Conservation (phyloP, 1,140 invertebrate genomes). For the Dreissena polymorpha region DNA sequence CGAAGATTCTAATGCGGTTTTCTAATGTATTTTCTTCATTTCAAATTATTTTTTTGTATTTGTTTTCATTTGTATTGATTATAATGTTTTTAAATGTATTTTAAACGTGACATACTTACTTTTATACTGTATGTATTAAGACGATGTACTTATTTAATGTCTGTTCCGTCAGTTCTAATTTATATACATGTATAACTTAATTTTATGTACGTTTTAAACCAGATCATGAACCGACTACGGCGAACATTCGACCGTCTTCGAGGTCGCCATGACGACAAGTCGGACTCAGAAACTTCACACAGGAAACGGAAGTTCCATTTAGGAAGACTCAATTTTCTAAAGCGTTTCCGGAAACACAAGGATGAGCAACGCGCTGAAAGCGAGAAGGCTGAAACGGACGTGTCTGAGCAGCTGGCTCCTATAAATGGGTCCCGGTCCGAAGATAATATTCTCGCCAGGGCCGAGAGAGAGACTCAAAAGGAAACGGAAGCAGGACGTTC, state of each 20-base stretch:
- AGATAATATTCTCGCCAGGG: not conserved
- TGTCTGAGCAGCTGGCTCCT: not conserved
- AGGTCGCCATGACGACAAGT: not conserved
- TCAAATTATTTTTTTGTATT: too few species aligned
- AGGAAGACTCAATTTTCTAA: not conserved
- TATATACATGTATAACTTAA: too few species aligned
- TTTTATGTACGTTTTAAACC: not conserved
- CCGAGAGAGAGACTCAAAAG: not conserved
- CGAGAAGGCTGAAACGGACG: not conserved
- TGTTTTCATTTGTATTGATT: too few species aligned
- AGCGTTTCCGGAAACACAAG: not conserved
- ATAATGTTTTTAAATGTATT: too few species aligned
- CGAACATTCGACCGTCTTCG: not conserved
- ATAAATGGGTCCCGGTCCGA: not conserved
- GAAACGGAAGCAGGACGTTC: not conserved
- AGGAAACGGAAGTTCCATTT: not conserved
- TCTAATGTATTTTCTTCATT: too few species aligned
- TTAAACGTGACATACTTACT: too few species aligned
- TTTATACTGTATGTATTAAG: too few species aligned
- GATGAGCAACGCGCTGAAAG: not conserved
- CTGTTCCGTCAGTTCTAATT: too few species aligned
- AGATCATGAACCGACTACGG: not conserved
- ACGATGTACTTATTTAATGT: too few species aligned
- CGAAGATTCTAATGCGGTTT: too few species aligned
- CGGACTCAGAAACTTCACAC: not conserved